Base-by-base conservation (phyloP, 2,797 vertebrate species). In the Glossophaga mutica region DNA sequence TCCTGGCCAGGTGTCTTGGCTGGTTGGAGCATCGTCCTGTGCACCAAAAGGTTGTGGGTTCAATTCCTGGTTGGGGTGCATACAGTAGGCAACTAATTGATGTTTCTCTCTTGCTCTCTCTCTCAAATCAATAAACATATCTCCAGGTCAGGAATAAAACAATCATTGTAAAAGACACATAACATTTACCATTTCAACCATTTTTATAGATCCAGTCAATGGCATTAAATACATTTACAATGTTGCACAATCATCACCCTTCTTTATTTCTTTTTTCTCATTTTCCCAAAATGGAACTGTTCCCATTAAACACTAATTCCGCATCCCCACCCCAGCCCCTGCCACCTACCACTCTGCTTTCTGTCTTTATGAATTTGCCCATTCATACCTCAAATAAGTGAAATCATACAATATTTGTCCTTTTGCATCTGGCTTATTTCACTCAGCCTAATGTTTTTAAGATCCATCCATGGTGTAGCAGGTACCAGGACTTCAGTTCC, bases 31-130 rank as follows among this genome's bases (percentile, higher is more conserved):
- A 9, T 19, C n/a, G 16, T n/a, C n/a, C n/a, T 6, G 1, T 34
- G n/a, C 32, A n/a, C n/a, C 65, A 67, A 34, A 67, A 34, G 1
- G n/a, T n/a, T 18, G 32, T 34, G n/a, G n/a, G 65, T 34, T 67
- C n/a, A 19, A 2, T 67, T 67, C 16, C n/a, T 6, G 8, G 32
- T 67, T n/a, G 16, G n/a, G n/a, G 65, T 0, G 2, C 6, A 2
- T n/a, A 29, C 15, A 14, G 62, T n/a, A 65, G 29, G 62, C 59
- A 62, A 62, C 57, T 59, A 24, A 59, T 65, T n/a, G 14, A 65
- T 65, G 12, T 65, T 65, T 65, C 6, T 65, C 62, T 65, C 57
- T 59, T 32, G 29, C 59, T 14, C 29, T 32, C 59, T 32, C 59
- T 15, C 59, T 57, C 1, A 65, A n/a, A 65, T n/a, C 62, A 65